These are phyloP conservation scores for Nezara viridula DNA, from an alignment of 2,888 invertebrate genomes.

Conservation along the genomic window DNA sequence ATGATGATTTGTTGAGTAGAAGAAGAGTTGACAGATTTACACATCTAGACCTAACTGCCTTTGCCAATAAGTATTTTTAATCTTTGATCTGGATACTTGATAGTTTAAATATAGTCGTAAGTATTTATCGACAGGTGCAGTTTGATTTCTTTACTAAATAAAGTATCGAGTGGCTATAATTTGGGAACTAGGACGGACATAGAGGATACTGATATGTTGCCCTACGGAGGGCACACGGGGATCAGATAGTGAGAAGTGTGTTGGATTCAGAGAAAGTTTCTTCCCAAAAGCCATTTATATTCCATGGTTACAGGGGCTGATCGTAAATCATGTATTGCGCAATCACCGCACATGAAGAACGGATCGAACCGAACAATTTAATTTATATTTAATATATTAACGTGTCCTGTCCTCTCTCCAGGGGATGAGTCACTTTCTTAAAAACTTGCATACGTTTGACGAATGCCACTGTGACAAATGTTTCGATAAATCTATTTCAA, in stretches of 20 bases:
- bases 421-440: neutral
- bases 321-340: conserved; percentile 9
- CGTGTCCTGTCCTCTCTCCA: neutral
- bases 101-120: conserved; percentile 55
- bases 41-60: conserved; percentile 51
- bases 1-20: conserved; percentile 40
- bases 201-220: neutral
- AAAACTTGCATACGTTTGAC: neutral
- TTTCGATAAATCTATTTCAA: neutral
- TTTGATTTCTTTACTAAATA: conserved; percentile 39
- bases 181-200: neutral
- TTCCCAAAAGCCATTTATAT: conserved; percentile 27
- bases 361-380: neutral
- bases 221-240: neutral
- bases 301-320: neutral
- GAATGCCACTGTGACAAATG: neutral
- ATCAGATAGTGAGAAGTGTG: neutral
- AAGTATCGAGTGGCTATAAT: neutral
- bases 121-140: conserved; percentile 46
- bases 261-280: conserved; percentile 27
- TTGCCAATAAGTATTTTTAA: conserved; percentile 57
- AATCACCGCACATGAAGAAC: neutral
- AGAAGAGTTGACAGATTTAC: conserved; percentile 48
- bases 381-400: conserved; percentile 11
- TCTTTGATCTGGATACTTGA: conserved; percentile 58